Base-by-base conservation (phyloP, 2,797 vertebrate genomes). In the Leuciscus waleckii region DNA sequence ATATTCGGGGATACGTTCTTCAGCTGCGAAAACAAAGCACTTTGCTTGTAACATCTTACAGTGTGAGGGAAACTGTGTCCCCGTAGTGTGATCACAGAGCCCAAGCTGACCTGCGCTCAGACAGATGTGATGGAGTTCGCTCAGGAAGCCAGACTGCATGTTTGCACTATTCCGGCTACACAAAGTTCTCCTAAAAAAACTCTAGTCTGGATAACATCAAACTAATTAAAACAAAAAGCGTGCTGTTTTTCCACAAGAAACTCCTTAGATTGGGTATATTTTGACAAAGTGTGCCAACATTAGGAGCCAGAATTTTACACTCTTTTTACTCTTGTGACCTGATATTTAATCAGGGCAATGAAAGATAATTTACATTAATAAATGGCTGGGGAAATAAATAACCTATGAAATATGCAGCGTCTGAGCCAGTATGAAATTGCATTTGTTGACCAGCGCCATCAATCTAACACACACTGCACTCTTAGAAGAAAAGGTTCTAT, bases 1-100 rank as follows among this genome's bases (percentile, higher is more conserved):
- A 92, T 93, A 87, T 90, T 88, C 89, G 89, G 90, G 85, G 77
- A 82, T 91, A 87, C 79, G 88, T 85, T 76, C 88, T 91, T 94
- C 92, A 94, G 92, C 93, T 94, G 93, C 89, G 88, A 92, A 93
- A 94, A 94, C 92, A 94, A 87, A 83, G 82, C 86, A 11, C 79
- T 86, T 83, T 21, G 83, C 84, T 81, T 78, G 61, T 85, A 90
- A 84, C 69, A 86, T 76, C 84, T 76, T 82, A 86, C 84, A 80
- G 91, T 83, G 86, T 82, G 69, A 90, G 90, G 91, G 91, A 93
- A 92, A 92, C 83, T 68, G 67, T 37, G 84, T 90, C 91, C 89
- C 88, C 17, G 85, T 74, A 86, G 90, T 87, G 86, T 70, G 81
- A 87, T 84, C 78, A 85, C 81, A 78, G 87, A 89, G 88, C 88